Evolutionary conservation across 2,888 invertebrate genomes (phyloP).

Genomic region (Bellardia bayeri): DNA sequence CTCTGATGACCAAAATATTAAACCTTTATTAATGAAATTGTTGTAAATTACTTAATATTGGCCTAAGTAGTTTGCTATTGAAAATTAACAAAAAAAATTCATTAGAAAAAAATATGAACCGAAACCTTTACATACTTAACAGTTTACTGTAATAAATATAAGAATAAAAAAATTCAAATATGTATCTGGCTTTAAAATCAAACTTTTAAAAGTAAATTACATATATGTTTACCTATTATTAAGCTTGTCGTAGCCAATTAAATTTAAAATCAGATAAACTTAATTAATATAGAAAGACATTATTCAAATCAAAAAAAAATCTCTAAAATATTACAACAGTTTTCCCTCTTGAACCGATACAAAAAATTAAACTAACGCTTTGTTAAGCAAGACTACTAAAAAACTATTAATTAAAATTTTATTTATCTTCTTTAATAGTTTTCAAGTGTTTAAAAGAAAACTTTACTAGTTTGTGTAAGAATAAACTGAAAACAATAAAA

Average conservation of each 20-base stretch:
- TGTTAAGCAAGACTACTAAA: not conserved
- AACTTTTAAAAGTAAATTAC: not conserved
- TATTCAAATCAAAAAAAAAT: not conserved
- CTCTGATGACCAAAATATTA: too few relatives aligned
- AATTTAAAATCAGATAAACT: not conserved
- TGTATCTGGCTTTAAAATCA: not conserved
- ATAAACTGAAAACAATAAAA: constrained; percentile 40
- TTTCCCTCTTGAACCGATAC: not conserved
- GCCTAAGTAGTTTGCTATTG: too few relatives aligned
- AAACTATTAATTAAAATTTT: constrained; percentile 29
- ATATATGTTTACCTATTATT: not conserved
- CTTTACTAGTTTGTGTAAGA: not conserved
- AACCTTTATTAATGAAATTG: too few relatives aligned
- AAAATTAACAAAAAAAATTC: too few relatives aligned
- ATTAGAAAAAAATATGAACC: too few relatives aligned
- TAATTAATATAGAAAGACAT: not conserved
- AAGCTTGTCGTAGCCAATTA: not conserved
- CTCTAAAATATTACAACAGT: not conserved
- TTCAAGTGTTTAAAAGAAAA: constrained; percentile 18
- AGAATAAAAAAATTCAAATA: too few relatives aligned
- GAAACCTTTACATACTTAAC: too few relatives aligned
- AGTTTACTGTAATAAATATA: too few relatives aligned
- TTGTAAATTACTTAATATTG: too few relatives aligned
- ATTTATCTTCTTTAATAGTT: not conserved
- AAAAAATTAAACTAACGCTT: constrained; percentile 17